Conservation (phyloP, 2,797 vertebrate genomes). For the Falco biarmicus region DNA sequence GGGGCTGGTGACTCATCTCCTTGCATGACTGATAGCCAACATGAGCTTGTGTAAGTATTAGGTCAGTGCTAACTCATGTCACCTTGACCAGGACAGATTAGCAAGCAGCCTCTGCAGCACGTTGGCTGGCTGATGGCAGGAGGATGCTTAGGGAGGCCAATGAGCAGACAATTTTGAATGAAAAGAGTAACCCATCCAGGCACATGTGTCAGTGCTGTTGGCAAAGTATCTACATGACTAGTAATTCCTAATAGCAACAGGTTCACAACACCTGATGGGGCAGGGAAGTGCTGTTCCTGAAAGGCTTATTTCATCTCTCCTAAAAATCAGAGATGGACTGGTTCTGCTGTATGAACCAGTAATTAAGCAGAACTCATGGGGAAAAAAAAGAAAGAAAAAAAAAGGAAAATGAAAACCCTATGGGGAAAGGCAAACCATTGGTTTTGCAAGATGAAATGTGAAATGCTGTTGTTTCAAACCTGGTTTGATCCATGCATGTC, state of each 20-base stretch:
- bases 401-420: neutral
- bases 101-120: neutral
- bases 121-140: neutral
- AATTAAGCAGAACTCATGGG: neutral
- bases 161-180: neutral
- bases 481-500: neutral
- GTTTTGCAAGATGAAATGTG: neutral
- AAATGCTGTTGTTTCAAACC: neutral
- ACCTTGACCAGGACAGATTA: neutral
- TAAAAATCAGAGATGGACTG: neutral
- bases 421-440: neutral
- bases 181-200: neutral
- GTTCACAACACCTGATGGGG: neutral
- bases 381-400: neutral
- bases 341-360: neutral
- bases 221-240: neutral
- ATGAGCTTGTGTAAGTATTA: neutral
- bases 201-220: neutral
- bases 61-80: neutral
- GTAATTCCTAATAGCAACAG: neutral
- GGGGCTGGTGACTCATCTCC: neutral
- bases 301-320: neutral
- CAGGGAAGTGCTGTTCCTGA: slow-evolving; percentile 20
- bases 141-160: neutral
- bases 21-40: neutral